These are phyloP conservation scores for Dinoponera quadriceps DNA, from an alignment of 1,140 invertebrate species.

Conservation along the genomic window DNA sequence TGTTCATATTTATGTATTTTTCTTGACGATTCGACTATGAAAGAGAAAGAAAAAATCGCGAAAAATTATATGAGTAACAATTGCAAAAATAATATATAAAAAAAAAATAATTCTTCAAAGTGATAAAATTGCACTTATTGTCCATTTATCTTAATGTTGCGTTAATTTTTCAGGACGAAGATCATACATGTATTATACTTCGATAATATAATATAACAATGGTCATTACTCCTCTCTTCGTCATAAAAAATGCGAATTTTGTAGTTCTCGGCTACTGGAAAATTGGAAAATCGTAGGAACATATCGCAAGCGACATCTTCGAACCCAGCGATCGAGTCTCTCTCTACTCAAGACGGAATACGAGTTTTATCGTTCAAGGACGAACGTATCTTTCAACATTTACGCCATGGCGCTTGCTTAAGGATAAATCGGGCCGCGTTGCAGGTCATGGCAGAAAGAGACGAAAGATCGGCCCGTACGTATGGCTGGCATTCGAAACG, in stretches of 20 bases:
- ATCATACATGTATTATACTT: not conserved
- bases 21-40: not conserved
- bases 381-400: slow-evolving; percentile 68
- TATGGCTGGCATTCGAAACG: slow-evolving; percentile 67
- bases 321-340: not conserved
- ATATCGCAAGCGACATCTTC: not conserved
- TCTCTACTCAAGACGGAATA: slow-evolving; percentile 67
- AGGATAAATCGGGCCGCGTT: slow-evolving; percentile 68
- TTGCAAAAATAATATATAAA: not conserved
- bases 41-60: too few species aligned
- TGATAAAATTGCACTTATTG: not conserved
- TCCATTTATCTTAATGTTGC: not conserved
- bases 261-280: not conserved
- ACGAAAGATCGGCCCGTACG: slow-evolving; percentile 36
- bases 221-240: not conserved
- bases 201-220: not conserved
- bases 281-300: slow-evolving; percentile 8
- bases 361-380: slow-evolving; percentile 77
- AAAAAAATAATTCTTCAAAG: not conserved
- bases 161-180: not conserved
- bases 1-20: not conserved
- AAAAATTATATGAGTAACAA: not conserved
- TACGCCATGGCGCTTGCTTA: slow-evolving; percentile 59
- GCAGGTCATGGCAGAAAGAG: slow-evolving; percentile 8
- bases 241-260: slow-evolving; percentile 12